Evolutionary conservation across 2,888 invertebrate genomes (phyloP).

Genomic region (Masnerella sp.): DNA sequence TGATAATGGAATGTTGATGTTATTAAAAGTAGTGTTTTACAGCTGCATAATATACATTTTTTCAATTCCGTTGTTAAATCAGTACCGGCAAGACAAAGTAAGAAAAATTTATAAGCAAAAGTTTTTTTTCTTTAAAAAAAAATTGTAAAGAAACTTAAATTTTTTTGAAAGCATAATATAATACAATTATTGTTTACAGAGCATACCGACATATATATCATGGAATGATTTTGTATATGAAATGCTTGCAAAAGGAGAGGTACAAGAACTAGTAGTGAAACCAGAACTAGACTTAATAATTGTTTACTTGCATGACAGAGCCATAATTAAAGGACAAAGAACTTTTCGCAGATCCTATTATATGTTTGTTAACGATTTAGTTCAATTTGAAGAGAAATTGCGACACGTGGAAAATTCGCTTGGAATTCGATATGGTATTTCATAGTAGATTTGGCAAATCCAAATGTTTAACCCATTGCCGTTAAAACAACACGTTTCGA

Average conservation of each 20-base stretch:
- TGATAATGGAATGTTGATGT: slow-evolving; percentile 57
- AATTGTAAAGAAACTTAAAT: background rate
- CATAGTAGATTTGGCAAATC: too few relatives aligned
- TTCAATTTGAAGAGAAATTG: slow-evolving; percentile 93
- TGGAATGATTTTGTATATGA: slow-evolving; percentile 99
- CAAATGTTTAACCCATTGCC: too few relatives aligned
- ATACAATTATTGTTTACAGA: slow-evolving; percentile 7
- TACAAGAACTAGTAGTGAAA: slow-evolving; percentile 89
- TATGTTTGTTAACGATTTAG: slow-evolving; percentile 91
- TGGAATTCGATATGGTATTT: slow-evolving; percentile 88
- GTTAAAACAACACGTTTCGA: background rate
- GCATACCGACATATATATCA: slow-evolving; percentile 80
- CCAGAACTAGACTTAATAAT: slow-evolving; percentile 92
- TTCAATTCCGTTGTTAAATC: slow-evolving; percentile 2
- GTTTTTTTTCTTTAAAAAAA: too few relatives aligned
- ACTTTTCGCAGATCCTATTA: slow-evolving; percentile 85
- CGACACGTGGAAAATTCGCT: slow-evolving; percentile 89
- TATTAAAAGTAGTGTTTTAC: slow-evolving; percentile 59
- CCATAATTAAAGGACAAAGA: slow-evolving; percentile 89
- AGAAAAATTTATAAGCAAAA: background rate
- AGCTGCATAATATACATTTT: background rate
- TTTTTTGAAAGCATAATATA: background rate
- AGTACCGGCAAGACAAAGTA: slow-evolving; percentile 25
- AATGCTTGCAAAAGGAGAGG: slow-evolving; percentile 96
- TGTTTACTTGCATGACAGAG: slow-evolving; percentile 90